phyloP scores from a whole-genome alignment of 2,797 vertebrate species.

The Spinibarbus caldwelli region DNA sequence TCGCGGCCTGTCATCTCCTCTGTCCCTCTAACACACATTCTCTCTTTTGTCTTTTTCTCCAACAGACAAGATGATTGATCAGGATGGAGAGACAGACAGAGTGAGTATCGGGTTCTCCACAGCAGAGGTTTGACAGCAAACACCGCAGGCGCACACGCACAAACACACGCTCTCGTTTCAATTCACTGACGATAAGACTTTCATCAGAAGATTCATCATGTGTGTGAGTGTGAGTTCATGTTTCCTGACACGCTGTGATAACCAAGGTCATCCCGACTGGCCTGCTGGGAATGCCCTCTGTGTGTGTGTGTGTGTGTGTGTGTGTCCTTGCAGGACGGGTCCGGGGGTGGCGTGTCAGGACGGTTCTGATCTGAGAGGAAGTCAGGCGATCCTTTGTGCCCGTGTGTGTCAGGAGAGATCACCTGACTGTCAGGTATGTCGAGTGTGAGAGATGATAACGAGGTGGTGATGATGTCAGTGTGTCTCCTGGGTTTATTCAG shows the following conservation, averaged over 20 bases:
- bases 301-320: not conserved
- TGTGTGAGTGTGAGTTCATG: constrained; percentile 30
- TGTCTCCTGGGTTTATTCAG: constrained; percentile 38
- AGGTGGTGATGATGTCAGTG: constrained; percentile 29
- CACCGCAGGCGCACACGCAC: not conserved
- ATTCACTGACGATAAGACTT: not conserved
- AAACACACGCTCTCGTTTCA: constrained; percentile 8
- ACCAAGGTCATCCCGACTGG: constrained; percentile 38
- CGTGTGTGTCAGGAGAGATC: constrained; percentile 24
- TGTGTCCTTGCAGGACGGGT: constrained; percentile 22
- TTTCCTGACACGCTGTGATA: constrained; percentile 28
- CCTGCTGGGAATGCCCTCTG: constrained; percentile 6
- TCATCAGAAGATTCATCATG: constrained; percentile 22
- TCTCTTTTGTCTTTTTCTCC: not conserved
- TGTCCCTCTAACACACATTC: not conserved
- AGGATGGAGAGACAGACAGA: constrained; percentile 12
- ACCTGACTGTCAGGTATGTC: constrained; percentile 10
- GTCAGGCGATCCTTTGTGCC: constrained; percentile 13
- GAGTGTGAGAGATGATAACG: constrained; percentile 4
- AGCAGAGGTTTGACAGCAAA: constrained; percentile 17
- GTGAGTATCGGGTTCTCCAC: not conserved
- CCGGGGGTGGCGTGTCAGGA: constrained; percentile 32
- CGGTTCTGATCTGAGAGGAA: constrained; percentile 37
- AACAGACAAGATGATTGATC: not conserved
- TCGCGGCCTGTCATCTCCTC: too few species aligned